phyloP scores from a whole-genome alignment of 1,140 invertebrate species.

The Odontomachus brunneus region DNA sequence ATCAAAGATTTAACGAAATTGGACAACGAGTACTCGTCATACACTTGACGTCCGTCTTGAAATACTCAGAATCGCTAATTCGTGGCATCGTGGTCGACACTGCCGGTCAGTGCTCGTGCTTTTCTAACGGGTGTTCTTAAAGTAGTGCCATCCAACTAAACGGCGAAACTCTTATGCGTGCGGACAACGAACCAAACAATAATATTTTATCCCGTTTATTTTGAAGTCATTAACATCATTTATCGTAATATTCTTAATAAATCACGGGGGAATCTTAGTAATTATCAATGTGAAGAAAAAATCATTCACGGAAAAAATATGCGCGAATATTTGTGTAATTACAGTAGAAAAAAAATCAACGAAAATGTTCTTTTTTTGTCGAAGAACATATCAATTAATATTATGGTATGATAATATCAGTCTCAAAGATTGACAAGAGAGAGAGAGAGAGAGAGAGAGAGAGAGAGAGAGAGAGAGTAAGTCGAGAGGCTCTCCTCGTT shows the following conservation, averaged over 20 bases:
- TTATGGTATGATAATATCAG: no score
- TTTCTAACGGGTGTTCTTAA: slow-evolving; percentile 33
- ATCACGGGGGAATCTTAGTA: neutral
- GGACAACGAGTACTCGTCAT: slow-evolving; percentile 58
- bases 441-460: no score
- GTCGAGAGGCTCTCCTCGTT: no score
- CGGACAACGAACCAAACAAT: neutral
- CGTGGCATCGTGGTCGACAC: neutral
- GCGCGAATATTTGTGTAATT: neutral
- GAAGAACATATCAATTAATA: neutral
- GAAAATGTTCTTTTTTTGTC: no score
- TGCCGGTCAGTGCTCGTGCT: neutral
- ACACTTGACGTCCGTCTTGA: slow-evolving; percentile 43
- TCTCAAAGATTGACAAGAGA: no score
- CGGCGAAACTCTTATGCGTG: neutral
- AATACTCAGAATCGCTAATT: slow-evolving; percentile 59
- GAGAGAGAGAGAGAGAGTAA: no score
- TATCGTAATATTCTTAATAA: neutral
- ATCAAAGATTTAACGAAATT: slow-evolving; percentile 57
- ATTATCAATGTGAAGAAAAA: no score
- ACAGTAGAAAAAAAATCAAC: neutral
- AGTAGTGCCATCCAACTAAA: neutral
- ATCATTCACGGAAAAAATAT: no score
- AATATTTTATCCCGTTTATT: no score
- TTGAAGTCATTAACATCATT: no score